Evolutionary conservation across 2,113 vertebrate species (phyloP), one percentile per base, ranked within the genome.

Genomic region (Thomomys bottae): DNA sequence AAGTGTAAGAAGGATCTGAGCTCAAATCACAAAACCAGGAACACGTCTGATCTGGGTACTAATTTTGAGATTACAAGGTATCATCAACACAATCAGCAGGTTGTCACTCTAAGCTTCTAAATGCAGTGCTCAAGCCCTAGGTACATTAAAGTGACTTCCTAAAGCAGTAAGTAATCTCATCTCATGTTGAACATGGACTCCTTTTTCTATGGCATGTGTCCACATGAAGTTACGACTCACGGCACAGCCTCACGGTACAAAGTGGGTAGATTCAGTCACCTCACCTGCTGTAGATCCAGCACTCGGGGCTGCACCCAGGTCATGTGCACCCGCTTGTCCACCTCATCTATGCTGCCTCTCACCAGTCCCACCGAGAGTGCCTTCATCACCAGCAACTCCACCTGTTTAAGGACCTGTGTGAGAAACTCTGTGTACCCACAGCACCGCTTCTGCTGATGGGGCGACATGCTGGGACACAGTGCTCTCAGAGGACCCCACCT

Each of bases 371-470:
- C 99, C 0, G 99, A 99, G 10, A 99, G 98, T 0, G 99, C 99
- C 97, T 99, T 99, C 99, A 99, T 99, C 97, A 99, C 99, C 97
- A 99, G 97, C 75, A 99, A 98, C 96, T 99, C 99, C 98, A 99
- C 99, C 99, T 99, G 86, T 54, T 40, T 57, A 1, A 80, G 15
- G 59, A 32, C 84, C n/a, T n/a, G 15, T 0, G 32, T 89, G 76
- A 80, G 54, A 75, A 3, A 32, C 72, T 54, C 38, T 20, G n/a
- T 18, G 67, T 4, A 7, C 26, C 8, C 28, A 64, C 4, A 26
- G 40, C 2, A 28, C 71, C 30, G 71, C 59, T 40, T 38, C 77
- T 63, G 34, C 59, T 17, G 17, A 10, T 36, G 59, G 8, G 36
- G 61, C 8, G 26, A 42, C 42, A 40, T 1, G 2, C 61, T 7